These are phyloP conservation scores for Syngnathus acus DNA, from an alignment of 2,797 vertebrate species.

Conservation along the genomic window DNA sequence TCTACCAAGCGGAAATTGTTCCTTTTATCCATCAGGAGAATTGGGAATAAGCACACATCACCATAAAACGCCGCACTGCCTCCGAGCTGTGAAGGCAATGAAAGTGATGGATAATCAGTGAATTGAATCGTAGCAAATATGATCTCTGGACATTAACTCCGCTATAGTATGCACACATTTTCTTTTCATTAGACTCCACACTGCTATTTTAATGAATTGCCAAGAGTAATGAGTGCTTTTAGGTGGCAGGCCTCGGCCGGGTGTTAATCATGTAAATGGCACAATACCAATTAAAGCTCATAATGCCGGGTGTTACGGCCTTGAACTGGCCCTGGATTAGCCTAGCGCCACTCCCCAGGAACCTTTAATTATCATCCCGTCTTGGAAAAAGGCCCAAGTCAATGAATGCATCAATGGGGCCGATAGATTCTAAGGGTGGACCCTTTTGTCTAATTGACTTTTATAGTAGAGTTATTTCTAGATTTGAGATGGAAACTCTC, in stretches of 20 bases:
- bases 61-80: constrained; percentile 53
- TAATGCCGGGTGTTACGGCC: constrained; percentile 41
- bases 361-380: constrained; percentile 55
- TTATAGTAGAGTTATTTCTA: too few relatives aligned
- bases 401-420: too few relatives aligned
- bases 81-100: constrained; percentile 34
- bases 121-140: constrained; percentile 50
- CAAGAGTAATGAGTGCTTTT: constrained; percentile 49
- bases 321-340: constrained; percentile 59
- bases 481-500: too few relatives aligned
- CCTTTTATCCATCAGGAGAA: constrained; percentile 45
- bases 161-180: constrained; percentile 61
- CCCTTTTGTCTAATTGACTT: too few relatives aligned
- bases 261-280: constrained; percentile 64
- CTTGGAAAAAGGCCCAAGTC: constrained; percentile 1
- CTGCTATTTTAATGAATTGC: constrained; percentile 55
- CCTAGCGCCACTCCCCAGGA: constrained; percentile 45
- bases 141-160: constrained; percentile 54
- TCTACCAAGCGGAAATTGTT: constrained; percentile 20
- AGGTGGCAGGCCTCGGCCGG: constrained; percentile 43
- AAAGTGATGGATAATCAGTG: constrained; percentile 54
- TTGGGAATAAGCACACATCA: constrained; percentile 50
- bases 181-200: constrained; percentile 60
- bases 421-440: too few relatives aligned
- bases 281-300: constrained; percentile 55